Conservation (phyloP, 1,140 invertebrate genomes). For the Drosophila orena region DNA sequence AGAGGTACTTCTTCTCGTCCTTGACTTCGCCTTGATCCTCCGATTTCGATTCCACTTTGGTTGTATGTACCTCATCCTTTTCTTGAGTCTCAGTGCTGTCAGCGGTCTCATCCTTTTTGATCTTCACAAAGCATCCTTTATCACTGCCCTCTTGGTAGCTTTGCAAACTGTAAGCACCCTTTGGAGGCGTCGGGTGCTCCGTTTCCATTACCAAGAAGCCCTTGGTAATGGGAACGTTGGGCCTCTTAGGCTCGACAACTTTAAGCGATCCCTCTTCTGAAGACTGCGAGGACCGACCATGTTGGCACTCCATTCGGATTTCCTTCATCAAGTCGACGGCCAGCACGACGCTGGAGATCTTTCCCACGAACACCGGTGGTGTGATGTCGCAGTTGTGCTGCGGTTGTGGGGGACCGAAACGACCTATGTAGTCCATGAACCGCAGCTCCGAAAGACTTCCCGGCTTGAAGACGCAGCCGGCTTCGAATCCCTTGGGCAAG, state of each 20-base stretch:
- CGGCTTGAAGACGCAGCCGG: conserved; percentile 41
- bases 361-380: conserved; percentile 48
- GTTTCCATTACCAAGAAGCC: not conserved
- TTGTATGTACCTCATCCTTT: too few relatives aligned
- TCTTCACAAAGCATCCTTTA: not conserved
- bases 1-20: not conserved
- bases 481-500: conserved; percentile 22
- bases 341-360: not conserved
- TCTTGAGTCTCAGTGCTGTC: too few relatives aligned
- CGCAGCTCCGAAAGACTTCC: not conserved
- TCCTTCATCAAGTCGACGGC: not conserved
- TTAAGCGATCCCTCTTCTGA: too few relatives aligned
- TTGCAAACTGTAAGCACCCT: not conserved
- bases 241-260: too few relatives aligned
- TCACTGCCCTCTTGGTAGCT: too few relatives aligned
- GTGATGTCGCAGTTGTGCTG: not conserved
- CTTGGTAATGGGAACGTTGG: too few relatives aligned
- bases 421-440: not conserved
- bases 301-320: not conserved
- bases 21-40: too few relatives aligned
- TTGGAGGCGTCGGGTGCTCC: not conserved
- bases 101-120: too few relatives aligned
- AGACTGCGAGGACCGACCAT: too few relatives aligned
- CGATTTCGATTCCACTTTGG: too few relatives aligned
- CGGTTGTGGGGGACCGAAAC: not conserved